These are phyloP conservation scores for Drosophila nikananu DNA, from an alignment of 1,140 invertebrate genomes.

Conservation along the genomic window DNA sequence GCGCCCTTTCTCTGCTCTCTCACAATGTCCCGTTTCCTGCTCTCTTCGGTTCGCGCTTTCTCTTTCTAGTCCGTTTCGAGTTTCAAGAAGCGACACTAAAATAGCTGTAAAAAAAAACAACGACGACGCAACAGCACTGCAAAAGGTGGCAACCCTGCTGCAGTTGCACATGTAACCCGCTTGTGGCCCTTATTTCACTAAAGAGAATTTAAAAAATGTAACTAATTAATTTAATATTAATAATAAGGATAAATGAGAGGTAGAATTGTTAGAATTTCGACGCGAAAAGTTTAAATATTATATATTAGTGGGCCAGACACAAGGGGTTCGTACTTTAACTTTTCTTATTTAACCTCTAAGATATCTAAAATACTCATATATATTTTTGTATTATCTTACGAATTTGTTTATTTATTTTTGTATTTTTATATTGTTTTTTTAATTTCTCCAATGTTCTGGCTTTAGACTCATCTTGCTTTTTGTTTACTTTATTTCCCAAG, in stretches of 20 bases:
- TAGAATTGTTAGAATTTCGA: too few relatives aligned
- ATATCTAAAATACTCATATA: too few relatives aligned
- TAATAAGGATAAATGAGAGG: background rate
- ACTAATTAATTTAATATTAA: background rate
- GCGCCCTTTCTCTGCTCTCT: slow-evolving; percentile 40
- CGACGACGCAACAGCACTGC: slow-evolving; percentile 33
- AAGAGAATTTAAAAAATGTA: background rate
- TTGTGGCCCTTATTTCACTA: background rate
- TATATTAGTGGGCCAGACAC: too few relatives aligned
- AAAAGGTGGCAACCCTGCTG: slow-evolving; percentile 47
- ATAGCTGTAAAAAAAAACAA: slow-evolving; percentile 38
- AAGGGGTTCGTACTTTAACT: too few relatives aligned
- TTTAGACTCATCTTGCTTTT: background rate
- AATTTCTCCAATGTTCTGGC: too few relatives aligned
- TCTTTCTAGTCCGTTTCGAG: slow-evolving; percentile 35
- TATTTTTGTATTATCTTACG: too few relatives aligned
- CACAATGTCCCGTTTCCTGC: slow-evolving; percentile 27
- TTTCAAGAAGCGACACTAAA: slow-evolving; percentile 46
- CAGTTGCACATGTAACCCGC: slow-evolving; percentile 12
- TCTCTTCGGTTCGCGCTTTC: background rate
- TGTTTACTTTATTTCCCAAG: background rate
- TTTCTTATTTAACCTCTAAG: too few relatives aligned
- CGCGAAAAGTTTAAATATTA: too few relatives aligned
- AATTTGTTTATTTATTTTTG: too few relatives aligned
- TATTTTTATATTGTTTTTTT: too few relatives aligned